A percentile compares a stretch with the other conserved stretches of the same genome.
These are phyloP conservation scores for Bombyx mandarina DNA, from an alignment of 1,140 invertebrate genomes.

Conservation along the genomic window DNA sequence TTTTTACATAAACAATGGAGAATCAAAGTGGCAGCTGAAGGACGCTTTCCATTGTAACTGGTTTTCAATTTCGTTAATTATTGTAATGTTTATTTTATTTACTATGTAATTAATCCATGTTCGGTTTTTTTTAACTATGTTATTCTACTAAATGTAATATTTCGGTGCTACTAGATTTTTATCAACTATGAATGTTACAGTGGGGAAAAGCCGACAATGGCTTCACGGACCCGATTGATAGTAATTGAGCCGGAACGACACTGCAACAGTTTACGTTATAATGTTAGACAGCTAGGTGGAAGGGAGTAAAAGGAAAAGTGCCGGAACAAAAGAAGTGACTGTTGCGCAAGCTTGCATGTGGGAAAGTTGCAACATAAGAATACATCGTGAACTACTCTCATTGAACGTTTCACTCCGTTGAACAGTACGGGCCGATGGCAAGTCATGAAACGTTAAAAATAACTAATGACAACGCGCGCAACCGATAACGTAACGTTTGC, in stretches of 20 bases:
- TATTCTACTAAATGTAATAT: no score
- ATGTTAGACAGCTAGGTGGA: conserved; percentile 24
- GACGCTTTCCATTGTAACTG: background rate
- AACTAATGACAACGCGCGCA: conserved; percentile 64
- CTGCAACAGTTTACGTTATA: conserved; percentile 13
- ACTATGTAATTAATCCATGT: no score
- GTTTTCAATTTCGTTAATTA: background rate
- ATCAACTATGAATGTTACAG: no score
- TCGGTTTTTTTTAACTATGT: no score
- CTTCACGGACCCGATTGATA: conserved; percentile 2
- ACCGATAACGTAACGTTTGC: conserved; percentile 53
- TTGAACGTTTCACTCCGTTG: conserved; percentile 43
- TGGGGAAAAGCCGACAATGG: background rate
- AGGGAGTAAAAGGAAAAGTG: conserved; percentile 49
- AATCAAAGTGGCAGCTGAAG: background rate
- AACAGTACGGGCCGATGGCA: conserved; percentile 8
- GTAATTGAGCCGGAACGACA: background rate
- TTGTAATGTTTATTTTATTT: no score
- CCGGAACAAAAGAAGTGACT: conserved; percentile 57
- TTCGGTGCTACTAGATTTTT: no score
- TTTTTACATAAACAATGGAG: conserved; percentile 1
- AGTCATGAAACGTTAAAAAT: conserved; percentile 56
- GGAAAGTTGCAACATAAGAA: conserved; percentile 60
- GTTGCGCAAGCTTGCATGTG: conserved; percentile 63
- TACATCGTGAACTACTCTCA: conserved; percentile 36